phyloP scores from a whole-genome alignment of 2,797 vertebrate genomes.

The Pampus argenteus region DNA sequence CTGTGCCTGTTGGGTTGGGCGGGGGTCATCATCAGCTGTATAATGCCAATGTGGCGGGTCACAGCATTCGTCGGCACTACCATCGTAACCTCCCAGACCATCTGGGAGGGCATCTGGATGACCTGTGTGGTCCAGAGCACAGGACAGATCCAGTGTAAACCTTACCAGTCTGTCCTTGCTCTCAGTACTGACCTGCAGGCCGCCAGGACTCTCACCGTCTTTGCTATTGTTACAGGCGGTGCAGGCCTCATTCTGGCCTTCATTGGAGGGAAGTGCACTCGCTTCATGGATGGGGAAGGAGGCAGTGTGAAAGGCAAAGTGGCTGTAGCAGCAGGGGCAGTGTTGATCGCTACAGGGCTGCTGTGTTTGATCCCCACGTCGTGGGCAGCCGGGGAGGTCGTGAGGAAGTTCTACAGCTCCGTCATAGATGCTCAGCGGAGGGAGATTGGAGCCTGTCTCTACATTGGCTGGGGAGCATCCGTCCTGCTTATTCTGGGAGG shows the following conservation, averaged over 20 bases:
- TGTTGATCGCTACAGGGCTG: constrained; percentile 80
- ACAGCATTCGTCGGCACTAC: constrained; percentile 84
- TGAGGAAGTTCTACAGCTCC: constrained; percentile 85
- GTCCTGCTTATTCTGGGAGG: constrained; percentile 90
- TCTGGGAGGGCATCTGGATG: constrained; percentile 89
- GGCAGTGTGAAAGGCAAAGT: constrained; percentile 74
- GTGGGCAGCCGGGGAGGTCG: constrained; percentile 81
- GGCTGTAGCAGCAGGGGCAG: constrained; percentile 76
- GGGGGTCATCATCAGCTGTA: constrained; percentile 76
- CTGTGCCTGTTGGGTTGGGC: constrained; percentile 84
- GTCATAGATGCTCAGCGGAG: constrained; percentile 86
- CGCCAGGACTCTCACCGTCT: constrained; percentile 78
- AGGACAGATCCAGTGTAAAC: constrained; percentile 82
- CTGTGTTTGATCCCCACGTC: constrained; percentile 84
- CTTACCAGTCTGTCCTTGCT: constrained; percentile 82
- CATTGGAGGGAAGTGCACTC: constrained; percentile 88
- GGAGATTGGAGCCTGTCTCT: constrained; percentile 91
- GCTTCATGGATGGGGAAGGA: constrained; percentile 78
- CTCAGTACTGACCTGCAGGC: constrained; percentile 81
- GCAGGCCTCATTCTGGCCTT: constrained; percentile 84
- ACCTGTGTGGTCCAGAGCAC: constrained; percentile 84
- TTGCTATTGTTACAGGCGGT: constrained; percentile 74
- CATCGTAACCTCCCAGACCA: constrained; percentile 82
- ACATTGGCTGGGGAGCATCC: constrained; percentile 92
- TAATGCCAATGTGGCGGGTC: constrained; percentile 85